A percentile compares a stretch with the other conserved stretches of the same genome.
These are phyloP conservation scores for Mohoua ochrocephala DNA, from an alignment of 2,113 vertebrate species.

Conservation along the genomic window DNA sequence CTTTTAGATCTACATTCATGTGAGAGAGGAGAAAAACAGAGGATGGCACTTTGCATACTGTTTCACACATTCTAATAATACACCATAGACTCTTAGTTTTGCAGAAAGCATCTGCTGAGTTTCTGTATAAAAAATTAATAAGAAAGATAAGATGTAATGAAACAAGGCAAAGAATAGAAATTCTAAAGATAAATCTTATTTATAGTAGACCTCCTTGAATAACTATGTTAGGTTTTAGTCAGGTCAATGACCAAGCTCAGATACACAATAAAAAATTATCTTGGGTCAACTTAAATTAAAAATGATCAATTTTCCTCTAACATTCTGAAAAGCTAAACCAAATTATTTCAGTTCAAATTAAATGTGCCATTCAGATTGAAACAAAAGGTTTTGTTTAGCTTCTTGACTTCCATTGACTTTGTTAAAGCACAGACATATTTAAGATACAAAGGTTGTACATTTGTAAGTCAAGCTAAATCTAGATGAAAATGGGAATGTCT, in stretches of 20 bases:
- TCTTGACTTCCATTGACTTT: neutral
- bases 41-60: neutral
- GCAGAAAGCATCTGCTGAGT: neutral
- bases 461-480: neutral
- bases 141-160: neutral
- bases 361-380: neutral
- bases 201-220: neutral
- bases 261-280: neutral
- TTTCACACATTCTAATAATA: constrained; percentile 16
- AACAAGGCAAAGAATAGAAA: neutral
- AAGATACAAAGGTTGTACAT: neutral
- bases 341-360: neutral
- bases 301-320: neutral
- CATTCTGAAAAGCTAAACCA: neutral
- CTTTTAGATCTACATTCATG: neutral
- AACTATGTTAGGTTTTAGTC: neutral
- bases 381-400: neutral
- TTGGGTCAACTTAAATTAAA: neutral
- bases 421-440: neutral
- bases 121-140: neutral
- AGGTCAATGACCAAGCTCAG: neutral
- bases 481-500: neutral
- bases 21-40: neutral
- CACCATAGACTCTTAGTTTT: neutral
- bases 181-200: neutral